Evolutionary conservation across 2,797 vertebrate genomes (phyloP), one percentile per base, ranked within the genome.

Genomic region (Rhadinocentrus ornatus): DNA sequence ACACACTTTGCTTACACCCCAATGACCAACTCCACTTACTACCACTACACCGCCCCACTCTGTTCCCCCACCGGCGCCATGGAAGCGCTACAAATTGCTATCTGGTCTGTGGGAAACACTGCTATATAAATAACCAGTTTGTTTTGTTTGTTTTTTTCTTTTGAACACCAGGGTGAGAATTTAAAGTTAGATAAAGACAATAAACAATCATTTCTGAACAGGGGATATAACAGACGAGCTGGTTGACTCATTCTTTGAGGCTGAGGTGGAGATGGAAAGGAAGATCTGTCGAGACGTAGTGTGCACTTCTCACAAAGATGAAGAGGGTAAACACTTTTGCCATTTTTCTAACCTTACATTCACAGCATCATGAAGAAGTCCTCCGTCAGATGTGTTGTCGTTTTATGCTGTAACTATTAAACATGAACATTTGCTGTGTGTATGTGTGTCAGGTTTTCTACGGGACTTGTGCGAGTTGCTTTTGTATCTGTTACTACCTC

Each of bases 401-500:
- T 69, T 65, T 41, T 7, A 66, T 48, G 29, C 9, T 50, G 6
- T 58, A 26, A 32, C 7, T 3, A 4, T 20, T 34, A 20, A 31
- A 61, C 44, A 46, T 32, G 35, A 75, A 68, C 29, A 22, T 50
- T 29, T 37, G 26, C 10, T 62, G 18, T 66, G 24, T 72, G 34
- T 78, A 52, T 80, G 69, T 81, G 61, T 80, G 26, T 62, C 90
- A 99, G 98, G 97, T 89, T 99, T 98, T 93, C 95, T 99, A 88
- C 96, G 96, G 82, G 98, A 99, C 94, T 93, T 99, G 82, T 98
- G 97, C 92, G 98, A 99, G 93, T 94, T 99, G 93, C 96, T 99
- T 94, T 87, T 99, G 88, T 98, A 99, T 93, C 95, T 99, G 93
- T 95, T 99, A 95, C 97, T 99, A 97, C 98, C 98, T 98, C 96